These are phyloP conservation scores for Varanus salvator DNA, from an alignment of 2,113 vertebrate genomes.

Conservation along the genomic window DNA sequence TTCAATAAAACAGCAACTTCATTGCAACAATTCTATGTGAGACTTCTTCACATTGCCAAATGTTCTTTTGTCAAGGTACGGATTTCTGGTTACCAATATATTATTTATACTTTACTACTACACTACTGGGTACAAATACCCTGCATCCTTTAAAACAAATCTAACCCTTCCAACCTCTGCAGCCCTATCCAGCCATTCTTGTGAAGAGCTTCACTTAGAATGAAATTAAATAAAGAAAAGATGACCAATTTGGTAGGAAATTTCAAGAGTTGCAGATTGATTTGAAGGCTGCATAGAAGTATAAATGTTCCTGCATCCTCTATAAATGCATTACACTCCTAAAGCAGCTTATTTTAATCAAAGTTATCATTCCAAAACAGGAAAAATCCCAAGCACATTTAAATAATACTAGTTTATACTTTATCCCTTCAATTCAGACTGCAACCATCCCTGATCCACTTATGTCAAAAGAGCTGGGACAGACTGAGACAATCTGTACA, in stretches of 20 bases:
- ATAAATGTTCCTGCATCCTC: neutral
- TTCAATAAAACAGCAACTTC: neutral
- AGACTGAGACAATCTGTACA: slow-evolving; percentile 4
- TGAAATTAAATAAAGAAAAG: neutral
- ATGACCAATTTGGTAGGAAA: neutral
- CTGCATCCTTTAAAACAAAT: neutral
- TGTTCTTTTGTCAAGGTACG: neutral
- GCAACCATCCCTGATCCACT: slow-evolving; percentile 1
- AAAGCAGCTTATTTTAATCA: slow-evolving; percentile 26
- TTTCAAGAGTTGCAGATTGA: neutral
- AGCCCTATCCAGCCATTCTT: neutral
- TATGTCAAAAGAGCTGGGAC: fast-evolving
- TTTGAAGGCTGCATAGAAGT: neutral
- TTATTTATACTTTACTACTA: too few species aligned
- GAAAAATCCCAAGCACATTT: neutral
- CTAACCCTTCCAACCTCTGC: neutral
- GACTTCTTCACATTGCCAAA: neutral
- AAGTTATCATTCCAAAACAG: slow-evolving; percentile 12
- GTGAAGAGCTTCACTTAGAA: neutral
- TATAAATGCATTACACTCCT: neutral
- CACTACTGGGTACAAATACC: neutral
- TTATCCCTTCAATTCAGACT: neutral
- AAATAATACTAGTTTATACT: neutral
- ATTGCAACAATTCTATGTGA: neutral
- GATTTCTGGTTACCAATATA: neutral